Percentiles rank a stretch among this genome's conserved stretches.
phyloP scores from a whole-genome alignment of 1,140 invertebrate species.

The Microvelia longipes region DNA sequence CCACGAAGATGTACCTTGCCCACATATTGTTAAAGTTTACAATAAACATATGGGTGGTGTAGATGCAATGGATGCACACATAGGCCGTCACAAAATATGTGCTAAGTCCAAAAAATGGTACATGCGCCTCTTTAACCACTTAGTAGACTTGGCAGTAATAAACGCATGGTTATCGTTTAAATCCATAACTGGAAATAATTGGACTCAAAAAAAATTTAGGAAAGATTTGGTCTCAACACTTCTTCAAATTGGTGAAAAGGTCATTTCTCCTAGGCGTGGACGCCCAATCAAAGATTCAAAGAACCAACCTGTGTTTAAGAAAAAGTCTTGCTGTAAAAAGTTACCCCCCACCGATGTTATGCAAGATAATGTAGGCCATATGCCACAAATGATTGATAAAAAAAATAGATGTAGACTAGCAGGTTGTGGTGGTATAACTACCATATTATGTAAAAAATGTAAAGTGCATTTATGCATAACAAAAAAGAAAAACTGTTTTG shows the following conservation, averaged over 20 bases:
- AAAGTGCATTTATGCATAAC: not conserved
- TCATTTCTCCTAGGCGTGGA: not conserved
- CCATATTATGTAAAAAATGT: not conserved
- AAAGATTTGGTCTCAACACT: not conserved
- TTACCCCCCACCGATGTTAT: not conserved
- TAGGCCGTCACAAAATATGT: not conserved
- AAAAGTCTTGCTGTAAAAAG: not conserved
- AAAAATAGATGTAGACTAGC: not conserved
- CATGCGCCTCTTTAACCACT: not conserved
- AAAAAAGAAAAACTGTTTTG: not conserved
- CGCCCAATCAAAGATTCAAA: not conserved
- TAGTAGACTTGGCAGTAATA: not conserved
- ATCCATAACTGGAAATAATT: not conserved
- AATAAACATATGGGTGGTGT: conserved; percentile 6
- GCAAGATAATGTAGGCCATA: not conserved
- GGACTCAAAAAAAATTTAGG: not conserved
- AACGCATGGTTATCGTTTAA: not conserved
- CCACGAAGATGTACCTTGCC: not conserved
- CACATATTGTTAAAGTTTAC: conserved; percentile 4
- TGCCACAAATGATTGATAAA: not conserved
- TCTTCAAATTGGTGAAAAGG: not conserved
- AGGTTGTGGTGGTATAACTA: not conserved
- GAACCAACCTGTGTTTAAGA: not conserved
- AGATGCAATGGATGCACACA: conserved; percentile 3
- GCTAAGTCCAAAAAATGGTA: not conserved